Evolutionary conservation across 2,888 invertebrate genomes (phyloP).

Genomic region (Stenichneumon culpator): DNA sequence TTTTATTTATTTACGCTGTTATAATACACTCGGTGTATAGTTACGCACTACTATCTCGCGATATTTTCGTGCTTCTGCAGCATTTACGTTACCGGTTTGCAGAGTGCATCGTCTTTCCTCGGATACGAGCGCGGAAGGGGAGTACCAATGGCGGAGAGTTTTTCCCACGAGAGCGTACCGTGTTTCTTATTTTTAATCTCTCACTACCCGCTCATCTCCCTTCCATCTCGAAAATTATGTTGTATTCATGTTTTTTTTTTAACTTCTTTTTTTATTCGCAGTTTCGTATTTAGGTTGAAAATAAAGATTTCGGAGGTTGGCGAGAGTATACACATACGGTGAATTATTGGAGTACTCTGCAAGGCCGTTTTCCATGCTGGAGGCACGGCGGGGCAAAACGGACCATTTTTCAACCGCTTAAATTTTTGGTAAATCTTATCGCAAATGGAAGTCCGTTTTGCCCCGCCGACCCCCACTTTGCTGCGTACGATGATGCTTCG

Average conservation of each 20-base stretch:
- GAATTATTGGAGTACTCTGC: slow-evolving; percentile 17
- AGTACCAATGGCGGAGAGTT: slow-evolving; percentile 28
- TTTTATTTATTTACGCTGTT: slow-evolving; percentile 64
- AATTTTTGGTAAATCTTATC: too few species aligned
- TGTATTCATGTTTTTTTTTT: background rate
- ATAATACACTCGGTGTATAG: slow-evolving; percentile 52
- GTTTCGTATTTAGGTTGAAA: slow-evolving; percentile 55
- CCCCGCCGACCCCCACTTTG: too few species aligned
- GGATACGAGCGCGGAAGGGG: background rate
- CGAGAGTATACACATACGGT: slow-evolving; percentile 8
- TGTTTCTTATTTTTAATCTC: slow-evolving; percentile 27
- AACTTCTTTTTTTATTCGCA: slow-evolving; percentile 33
- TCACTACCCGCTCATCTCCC: background rate
- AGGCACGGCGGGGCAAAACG: too few species aligned
- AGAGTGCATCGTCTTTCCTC: slow-evolving; percentile 35
- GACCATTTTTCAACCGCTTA: too few species aligned
- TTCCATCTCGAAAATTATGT: slow-evolving; percentile 11
- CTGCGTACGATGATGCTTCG: too few species aligned
- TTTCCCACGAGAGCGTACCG: slow-evolving; percentile 25
- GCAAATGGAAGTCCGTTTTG: too few species aligned
- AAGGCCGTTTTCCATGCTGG: background rate
- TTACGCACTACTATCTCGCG: slow-evolving; percentile 61
- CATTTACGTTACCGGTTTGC: slow-evolving; percentile 1
- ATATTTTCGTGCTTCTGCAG: slow-evolving; percentile 48
- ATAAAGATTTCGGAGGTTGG: slow-evolving; percentile 45